Conservation (phyloP, 2,797 vertebrate genomes). For the Numenius phaeopus region DNA sequence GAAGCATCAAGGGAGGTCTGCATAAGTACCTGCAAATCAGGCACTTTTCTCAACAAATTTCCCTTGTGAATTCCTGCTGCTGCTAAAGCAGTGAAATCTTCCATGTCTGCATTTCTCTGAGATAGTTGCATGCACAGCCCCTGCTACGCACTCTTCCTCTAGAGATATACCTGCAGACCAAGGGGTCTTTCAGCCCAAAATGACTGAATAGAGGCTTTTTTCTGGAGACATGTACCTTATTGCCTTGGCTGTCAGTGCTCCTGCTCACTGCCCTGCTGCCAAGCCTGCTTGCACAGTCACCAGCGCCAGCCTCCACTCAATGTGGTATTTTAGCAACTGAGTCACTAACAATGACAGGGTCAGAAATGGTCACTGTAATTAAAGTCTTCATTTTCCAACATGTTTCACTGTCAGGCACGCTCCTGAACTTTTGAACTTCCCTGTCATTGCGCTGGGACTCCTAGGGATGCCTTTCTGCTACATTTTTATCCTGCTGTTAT, state of each 20-base stretch:
- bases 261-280: neutral
- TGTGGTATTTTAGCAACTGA: neutral
- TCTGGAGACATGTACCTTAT: neutral
- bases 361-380: neutral
- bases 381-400: constrained; percentile 11
- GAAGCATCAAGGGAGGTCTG: neutral
- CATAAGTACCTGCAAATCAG: neutral
- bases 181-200: neutral
- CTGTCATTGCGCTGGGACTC: neutral
- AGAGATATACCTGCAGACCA: neutral
- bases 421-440: neutral
- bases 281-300: neutral
- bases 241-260: neutral
- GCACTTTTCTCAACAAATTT: neutral
- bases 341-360: neutral
- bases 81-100: neutral
- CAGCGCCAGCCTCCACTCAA: neutral
- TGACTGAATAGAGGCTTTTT: neutral
- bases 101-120: neutral
- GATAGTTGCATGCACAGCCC: neutral
- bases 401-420: neutral
- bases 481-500: neutral
- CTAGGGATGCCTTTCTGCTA: neutral
- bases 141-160: neutral
- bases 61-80: neutral